Evolutionary conservation across 2,113 vertebrate genomes (phyloP), one percentile per base, ranked within the genome.

Genomic region (Delphinus delphis): DNA sequence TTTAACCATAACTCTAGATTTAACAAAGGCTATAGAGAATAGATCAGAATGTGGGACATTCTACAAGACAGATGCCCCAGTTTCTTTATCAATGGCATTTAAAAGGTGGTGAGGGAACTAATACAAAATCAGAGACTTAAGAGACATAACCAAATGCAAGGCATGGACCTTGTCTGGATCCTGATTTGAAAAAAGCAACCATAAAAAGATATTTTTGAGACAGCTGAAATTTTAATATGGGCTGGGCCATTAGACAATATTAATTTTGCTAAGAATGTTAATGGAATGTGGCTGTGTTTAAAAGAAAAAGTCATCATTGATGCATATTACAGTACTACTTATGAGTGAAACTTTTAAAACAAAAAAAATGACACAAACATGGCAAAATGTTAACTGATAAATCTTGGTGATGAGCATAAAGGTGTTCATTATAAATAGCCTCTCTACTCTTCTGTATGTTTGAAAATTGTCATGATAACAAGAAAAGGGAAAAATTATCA

Each of bases 261-360:
- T 93, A 80, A 92, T 96, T 90, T 90, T 70, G n/a, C 58, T 60
- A 88, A 84, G 55, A 92, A 67, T 63, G 33, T 71, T 85, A 88
- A 63, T 0, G 1, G 18, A 80, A 58, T 85, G 14, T 82, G 90
- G 41, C 38, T 86, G 11, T 86, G 65, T 96, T 81, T 53, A 17
- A 53, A 53, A 53, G 50, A 53, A 53, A 53, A 53, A 53, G 18
- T 44, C 23, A 81, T 84, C 21, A 92, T 0, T 33, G 55, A 82
- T 67, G 53, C 33, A 44, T 67, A 62, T 1, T 82, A 47, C n/a
- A 83, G 12, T 53, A 21, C 55, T 88, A 68, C 80, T 96, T 80
- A n/a, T 0, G 60, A 26, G 44, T 83, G 6, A 67, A 77, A 73
- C 77, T 60, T 94, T 23, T 38, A 74, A 77, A 92, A 79, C 41